Evolutionary conservation across 35 echinoderm and acorn worm species (phyloP), one percentile per base, ranked within the genome.

Genomic region (Hemicentrotus pulcherrimus): DNA sequence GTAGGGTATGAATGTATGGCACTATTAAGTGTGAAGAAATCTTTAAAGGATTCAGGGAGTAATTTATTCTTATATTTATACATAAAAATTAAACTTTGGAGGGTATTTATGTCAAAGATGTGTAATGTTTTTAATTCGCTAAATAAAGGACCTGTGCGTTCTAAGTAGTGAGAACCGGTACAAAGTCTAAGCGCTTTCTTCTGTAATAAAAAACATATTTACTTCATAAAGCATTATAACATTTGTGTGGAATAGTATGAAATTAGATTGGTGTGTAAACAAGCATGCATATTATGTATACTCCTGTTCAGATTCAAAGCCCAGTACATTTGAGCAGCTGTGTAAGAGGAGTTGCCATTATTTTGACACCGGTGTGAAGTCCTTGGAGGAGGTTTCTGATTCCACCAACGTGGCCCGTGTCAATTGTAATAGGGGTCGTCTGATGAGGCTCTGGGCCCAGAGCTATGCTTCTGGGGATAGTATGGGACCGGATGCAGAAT

Each of bases 371-470:
- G 98, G 96, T 13, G 59, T 99, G 0, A 78, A 98, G 96, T 92
- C 94, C 50, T 99, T 99, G 94, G 96, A 99, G 46, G 94, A 96
- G 22, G 97, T 97, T 18, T 91, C 94, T 1, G 98, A 99, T 71
- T 24, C 91, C 8, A 71, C 94, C 16, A 99, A 99, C 52, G 91
- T 88, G 22, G 96, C 98, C 32, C 95, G 97, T 32, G 78, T 99
- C 48, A 91, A 97, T n/a, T 97, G 97, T 92, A 99, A 99, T 65
- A 86, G 95, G 31, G 98, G 97, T 10, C 90, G 97, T 61, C 94
- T 99, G 61, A 99, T 99, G 98, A 95, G 98, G 61, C 70, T 98
- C 28, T 99, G 98, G 32, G 96, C 97, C 12, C 97, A 98, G 94
- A 95, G 95, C 60, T 96, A 96, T 91, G 94, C 32, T 2, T 86